Conservation (phyloP, 2,113 vertebrate species). For the Thermophis baileyi region DNA sequence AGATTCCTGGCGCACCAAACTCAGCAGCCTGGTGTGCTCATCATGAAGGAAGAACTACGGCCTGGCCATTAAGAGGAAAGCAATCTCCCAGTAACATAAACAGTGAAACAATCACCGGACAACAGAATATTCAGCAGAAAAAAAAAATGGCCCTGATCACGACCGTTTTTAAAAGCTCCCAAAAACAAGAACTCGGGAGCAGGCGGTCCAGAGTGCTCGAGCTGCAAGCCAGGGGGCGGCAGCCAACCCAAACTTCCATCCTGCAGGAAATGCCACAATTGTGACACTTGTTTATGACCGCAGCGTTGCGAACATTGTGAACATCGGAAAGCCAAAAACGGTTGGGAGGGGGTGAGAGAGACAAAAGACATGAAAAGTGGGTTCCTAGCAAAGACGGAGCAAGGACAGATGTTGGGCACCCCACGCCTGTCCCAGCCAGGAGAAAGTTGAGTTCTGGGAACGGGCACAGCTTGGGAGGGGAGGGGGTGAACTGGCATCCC, state of each 20-base stretch:
- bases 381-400: neutral
- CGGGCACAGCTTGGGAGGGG: neutral
- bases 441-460: neutral
- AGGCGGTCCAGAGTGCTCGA: neutral
- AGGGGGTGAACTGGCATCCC: neutral
- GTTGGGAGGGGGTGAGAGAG: neutral
- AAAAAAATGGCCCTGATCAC: neutral
- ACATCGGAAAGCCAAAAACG: neutral
- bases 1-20: neutral
- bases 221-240: neutral
- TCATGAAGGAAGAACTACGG: neutral
- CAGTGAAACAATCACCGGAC: neutral
- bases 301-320: neutral
- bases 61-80: neutral
- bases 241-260: neutral
- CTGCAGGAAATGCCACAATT: conserved; percentile 21
- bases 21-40: neutral
- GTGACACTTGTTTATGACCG: conserved; percentile 5
- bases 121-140: neutral
- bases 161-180: neutral
- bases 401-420: neutral
- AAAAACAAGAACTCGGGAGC: neutral
- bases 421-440: neutral
- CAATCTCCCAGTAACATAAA: neutral
- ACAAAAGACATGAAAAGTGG: neutral